phyloP scores from a whole-genome alignment of 2,113 vertebrate genomes.

The Phalacrocorax pelagicus region DNA sequence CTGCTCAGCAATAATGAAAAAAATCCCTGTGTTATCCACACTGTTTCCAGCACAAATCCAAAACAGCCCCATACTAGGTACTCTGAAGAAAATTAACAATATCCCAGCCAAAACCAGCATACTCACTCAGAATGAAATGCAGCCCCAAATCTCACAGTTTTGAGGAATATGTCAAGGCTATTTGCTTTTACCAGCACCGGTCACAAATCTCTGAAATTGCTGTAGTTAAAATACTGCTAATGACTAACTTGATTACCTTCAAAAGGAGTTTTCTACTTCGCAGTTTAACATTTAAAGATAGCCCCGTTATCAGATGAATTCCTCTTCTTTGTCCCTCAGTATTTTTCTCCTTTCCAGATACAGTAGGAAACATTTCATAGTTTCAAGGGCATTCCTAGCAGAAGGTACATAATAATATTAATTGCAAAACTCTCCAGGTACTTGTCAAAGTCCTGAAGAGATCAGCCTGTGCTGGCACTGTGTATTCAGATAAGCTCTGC shows the following conservation, averaged over 20 bases:
- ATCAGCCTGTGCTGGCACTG: constrained; percentile 6
- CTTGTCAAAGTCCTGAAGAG: constrained; percentile 60
- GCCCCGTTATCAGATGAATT: not conserved
- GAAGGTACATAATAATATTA: constrained; percentile 66
- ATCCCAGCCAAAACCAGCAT: too few species aligned
- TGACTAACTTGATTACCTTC: not conserved
- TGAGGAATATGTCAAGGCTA: not conserved
- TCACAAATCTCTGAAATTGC: not conserved
- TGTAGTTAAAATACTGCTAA: constrained; percentile 1
- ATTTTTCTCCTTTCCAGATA: not conserved
- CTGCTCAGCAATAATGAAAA: too few species aligned
- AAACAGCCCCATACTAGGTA: too few species aligned
- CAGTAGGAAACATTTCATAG: not conserved
- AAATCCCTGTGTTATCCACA: too few species aligned
- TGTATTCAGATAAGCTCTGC: constrained; percentile 59
- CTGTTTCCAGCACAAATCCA: too few species aligned
- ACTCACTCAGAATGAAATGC: not conserved
- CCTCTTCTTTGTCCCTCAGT: not conserved
- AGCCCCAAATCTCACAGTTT: not conserved
- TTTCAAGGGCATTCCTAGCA: constrained; percentile 54
- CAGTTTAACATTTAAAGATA: not conserved
- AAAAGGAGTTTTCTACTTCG: not conserved
- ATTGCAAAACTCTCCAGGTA: constrained; percentile 48
- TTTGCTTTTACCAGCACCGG: not conserved
- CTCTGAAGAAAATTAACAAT: too few species aligned